phyloP scores from a whole-genome alignment of 1,140 invertebrate genomes.

The Elymnias hypermnestra region DNA sequence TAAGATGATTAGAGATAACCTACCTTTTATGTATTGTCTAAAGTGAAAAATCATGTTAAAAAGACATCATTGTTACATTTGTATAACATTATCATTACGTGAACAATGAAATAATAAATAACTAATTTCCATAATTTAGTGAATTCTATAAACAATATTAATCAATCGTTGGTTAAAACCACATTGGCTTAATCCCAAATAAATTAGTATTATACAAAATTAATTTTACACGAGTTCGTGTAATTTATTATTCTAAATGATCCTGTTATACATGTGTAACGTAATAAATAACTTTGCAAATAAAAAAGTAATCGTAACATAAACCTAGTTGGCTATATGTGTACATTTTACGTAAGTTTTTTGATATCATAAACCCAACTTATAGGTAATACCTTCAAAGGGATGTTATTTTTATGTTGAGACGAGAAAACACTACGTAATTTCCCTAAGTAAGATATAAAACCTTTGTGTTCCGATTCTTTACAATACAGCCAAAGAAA shows the following conservation, averaged over 20 bases:
- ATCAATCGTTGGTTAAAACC: not conserved
- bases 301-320: too few species aligned
- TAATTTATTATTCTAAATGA: slow-evolving; percentile 2
- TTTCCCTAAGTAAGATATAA: slow-evolving; percentile 4
- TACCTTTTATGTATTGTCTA: too few species aligned
- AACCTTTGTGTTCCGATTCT: slow-evolving; percentile 3
- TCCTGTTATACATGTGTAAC: too few species aligned
- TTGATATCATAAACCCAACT: not conserved
- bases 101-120: too few species aligned
- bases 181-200: not conserved
- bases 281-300: too few species aligned
- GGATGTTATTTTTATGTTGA: not conserved
- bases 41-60: too few species aligned
- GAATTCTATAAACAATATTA: not conserved
- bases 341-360: too few species aligned
- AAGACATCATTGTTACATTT: too few species aligned
- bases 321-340: too few species aligned
- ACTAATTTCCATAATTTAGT: too few species aligned
- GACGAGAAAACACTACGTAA: not conserved
- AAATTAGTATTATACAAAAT: not conserved
- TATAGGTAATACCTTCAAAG: not conserved
- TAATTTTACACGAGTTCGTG: not conserved
- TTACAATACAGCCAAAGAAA: slow-evolving; percentile 2
- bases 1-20: too few species aligned
- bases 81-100: too few species aligned